These are phyloP conservation scores for Macrophya alboannulata DNA, from an alignment of 2,888 invertebrate species.

Conservation along the genomic window DNA sequence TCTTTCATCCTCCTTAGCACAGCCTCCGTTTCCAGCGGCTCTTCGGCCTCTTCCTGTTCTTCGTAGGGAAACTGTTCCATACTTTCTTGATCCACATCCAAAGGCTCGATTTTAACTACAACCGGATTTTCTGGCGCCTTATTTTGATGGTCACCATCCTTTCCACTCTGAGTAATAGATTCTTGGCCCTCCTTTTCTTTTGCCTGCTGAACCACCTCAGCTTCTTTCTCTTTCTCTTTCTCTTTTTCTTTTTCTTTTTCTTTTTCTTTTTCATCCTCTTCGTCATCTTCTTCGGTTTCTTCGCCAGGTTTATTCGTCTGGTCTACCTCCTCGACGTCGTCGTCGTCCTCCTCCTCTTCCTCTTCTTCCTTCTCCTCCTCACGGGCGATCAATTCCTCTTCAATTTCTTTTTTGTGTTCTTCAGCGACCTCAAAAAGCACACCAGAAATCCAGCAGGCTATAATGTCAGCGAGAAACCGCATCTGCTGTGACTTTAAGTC, in stretches of 20 bases:
- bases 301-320: conserved; percentile 41
- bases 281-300: conserved; percentile 1
- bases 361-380: conserved; percentile 20
- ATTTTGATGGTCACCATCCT: not conserved
- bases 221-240: conserved; percentile 46
- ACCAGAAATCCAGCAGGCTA: conserved; percentile 75
- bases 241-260: conserved; percentile 42
- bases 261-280: conserved; percentile 47
- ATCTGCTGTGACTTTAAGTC: conserved; percentile 75
- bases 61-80: conserved; percentile 62
- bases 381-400: conserved; percentile 17
- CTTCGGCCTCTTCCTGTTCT: conserved; percentile 62
- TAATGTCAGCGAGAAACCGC: conserved; percentile 71
- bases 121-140: not conserved
- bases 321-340: conserved; percentile 45
- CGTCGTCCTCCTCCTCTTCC: conserved; percentile 30
- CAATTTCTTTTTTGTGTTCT: conserved; percentile 59
- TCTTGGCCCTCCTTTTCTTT: conserved; percentile 40
- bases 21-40: not conserved
- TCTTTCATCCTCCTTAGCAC: conserved; percentile 53
- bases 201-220: not conserved
- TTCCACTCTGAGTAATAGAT: not conserved
- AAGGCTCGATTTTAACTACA: not conserved
- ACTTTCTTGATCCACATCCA: conserved; percentile 60
- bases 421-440: conserved; percentile 72